phyloP scores from a whole-genome alignment of 2,113 vertebrate genomes.

The Talpa occidentalis region DNA sequence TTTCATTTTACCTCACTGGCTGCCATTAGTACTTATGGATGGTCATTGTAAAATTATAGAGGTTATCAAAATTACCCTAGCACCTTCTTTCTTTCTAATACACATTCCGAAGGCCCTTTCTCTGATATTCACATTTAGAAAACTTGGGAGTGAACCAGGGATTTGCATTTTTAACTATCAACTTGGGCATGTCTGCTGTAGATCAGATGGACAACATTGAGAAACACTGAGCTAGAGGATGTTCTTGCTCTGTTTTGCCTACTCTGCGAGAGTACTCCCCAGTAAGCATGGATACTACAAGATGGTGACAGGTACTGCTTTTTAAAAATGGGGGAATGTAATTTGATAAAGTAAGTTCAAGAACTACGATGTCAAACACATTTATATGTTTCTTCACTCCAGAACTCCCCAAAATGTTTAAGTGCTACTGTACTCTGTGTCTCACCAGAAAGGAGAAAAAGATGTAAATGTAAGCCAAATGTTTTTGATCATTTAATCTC shows the following conservation, averaged over 20 bases:
- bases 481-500: background rate
- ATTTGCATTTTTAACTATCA: background rate
- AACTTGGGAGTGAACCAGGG: background rate
- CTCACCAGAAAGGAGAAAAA: background rate
- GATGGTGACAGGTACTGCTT: background rate
- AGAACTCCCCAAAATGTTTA: background rate
- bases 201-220: background rate
- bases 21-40: background rate
- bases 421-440: background rate
- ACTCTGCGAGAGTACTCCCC: background rate
- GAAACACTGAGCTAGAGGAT: background rate
- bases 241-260: background rate
- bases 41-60: background rate
- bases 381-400: background rate
- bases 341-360: constrained; percentile 27
- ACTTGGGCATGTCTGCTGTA: background rate
- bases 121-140: background rate
- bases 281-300: background rate
- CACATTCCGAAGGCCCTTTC: no score
- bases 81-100: background rate
- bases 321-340: background rate
- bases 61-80: background rate
- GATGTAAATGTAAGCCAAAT: background rate
- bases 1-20: background rate
- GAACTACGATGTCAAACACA: background rate